A percentile compares a stretch with the other conserved stretches of the same genome.
These are phyloP conservation scores for Medauroidea extradentata DNA, from an alignment of 1,140 invertebrate species.

Conservation along the genomic window DNA sequence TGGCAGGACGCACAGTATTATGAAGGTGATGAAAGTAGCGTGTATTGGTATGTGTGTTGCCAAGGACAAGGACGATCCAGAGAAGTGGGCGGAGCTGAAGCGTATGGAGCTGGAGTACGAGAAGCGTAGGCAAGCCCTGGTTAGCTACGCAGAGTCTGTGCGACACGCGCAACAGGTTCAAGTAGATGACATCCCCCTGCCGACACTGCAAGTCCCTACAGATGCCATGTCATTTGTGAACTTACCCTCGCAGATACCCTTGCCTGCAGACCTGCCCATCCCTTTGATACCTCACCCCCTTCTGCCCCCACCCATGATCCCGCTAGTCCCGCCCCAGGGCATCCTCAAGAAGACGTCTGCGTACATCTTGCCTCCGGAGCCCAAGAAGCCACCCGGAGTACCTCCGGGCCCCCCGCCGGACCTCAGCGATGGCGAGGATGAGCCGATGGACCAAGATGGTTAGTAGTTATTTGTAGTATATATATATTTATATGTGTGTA, in stretches of 20 bases:
- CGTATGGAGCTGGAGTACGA: conserved; percentile 91
- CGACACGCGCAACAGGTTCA: conserved; percentile 91
- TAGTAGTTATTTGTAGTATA: no score
- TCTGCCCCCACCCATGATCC: conserved; percentile 30
- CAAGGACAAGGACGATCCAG: conserved; percentile 96
- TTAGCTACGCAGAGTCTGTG: conserved; percentile 93
- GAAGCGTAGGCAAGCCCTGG: conserved; percentile 75
- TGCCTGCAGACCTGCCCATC: conserved; percentile 63
- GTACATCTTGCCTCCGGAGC: conserved; percentile 41
- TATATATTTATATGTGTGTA: no score
- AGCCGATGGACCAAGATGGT: not conserved
- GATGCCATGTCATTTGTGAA: conserved; percentile 32
- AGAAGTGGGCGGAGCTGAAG: conserved; percentile 88
- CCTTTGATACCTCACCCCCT: conserved; percentile 40
- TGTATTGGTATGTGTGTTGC: no score
- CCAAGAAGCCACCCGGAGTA: conserved; percentile 74
- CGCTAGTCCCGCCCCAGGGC: conserved; percentile 49
- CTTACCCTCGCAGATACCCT: conserved; percentile 68
- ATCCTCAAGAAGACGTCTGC: conserved; percentile 73
- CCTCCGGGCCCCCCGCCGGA: conserved; percentile 79
- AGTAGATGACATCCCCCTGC: conserved; percentile 95
- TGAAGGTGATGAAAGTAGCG: no score
- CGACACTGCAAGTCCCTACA: conserved; percentile 49
- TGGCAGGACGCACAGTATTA: no score
- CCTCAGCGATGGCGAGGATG: conserved; percentile 60